Base-by-base conservation (phyloP, 1,140 invertebrate genomes). In the Tetramorium simillimum region DNA sequence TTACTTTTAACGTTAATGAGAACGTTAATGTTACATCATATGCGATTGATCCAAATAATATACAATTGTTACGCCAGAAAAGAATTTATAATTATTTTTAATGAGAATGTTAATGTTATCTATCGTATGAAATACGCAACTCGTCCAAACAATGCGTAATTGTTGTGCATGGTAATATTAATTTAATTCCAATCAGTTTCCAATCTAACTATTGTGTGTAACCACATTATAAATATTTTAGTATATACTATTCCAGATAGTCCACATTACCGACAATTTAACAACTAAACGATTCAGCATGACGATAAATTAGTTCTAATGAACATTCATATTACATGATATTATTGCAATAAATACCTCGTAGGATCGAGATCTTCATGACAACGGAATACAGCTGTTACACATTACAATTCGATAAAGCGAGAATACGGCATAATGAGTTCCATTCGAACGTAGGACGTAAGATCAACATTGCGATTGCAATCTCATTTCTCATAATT, bases 161-260 rank as follows among this genome's bases (percentile, higher is more conserved):
- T 81, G 16, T 40, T 56, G 40, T 33, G 14, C 46, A 69, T 51
- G 7, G 3, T 14, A 67, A 67, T 78, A 46, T 80, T 46, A 40
- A 81, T 81, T 81, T 69, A 69, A 53, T 69, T 67, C 10, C 33
- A 67, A 67, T 67, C 63, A 21, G 14, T 69, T 69, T 53, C 28
- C 62, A 51, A 56, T 69, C 46, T 69, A 69, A 69, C 63, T 53
- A 81, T 69, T 67, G 18, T 24, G 28, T n/a, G 1, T 12, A 69
- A 2, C 65, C 40, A 9, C 65, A 69, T 81, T 69, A 81, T 69
- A 81, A 81, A 69, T 80, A 80, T 81, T 53, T 53, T n/a, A 78
- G 12, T 12, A 16, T 24, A 67, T 18, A 53, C n/a, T 28, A 43
- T 43, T 62, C 5, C 28, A 53, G 5, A 53, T 60, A 18, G 16